Evolutionary conservation across 2,113 vertebrate species (phyloP), one percentile per base, ranked within the genome.

Genomic region (Phylloscopus trochiloides): DNA sequence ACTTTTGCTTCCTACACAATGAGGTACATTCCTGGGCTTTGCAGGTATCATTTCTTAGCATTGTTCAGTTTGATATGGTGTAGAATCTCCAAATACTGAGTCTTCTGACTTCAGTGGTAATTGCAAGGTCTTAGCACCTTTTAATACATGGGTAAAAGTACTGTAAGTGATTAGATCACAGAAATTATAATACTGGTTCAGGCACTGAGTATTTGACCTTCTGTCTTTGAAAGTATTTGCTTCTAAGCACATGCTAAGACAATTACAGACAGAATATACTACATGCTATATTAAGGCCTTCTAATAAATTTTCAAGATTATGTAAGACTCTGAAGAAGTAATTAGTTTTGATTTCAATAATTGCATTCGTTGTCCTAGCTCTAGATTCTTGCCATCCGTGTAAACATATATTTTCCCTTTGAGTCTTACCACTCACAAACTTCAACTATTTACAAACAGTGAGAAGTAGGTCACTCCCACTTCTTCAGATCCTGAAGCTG

Each of bases 401-500:
- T 88, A 95, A 94, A 96, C 51, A 91, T 38, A 14, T 31, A 57
- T 73, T 90, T 94, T 85, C 18, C n/a, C 16, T 82, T 86, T 63
- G 67, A 80, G 48, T 76, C 42, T 90, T 70, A 47, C 26, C 92
- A 54, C 74, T 96, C 48, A 71, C 55, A 68, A 80, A 31, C 24
- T 25, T 75, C 89, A 84, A 57, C 78, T 95, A 96, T 97, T 97
- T 97, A 97, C 94, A 96, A 96, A 96, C 93, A 96, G 21, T 73
- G 73, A 66, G 92, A 97, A 97, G 88, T 96, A 94, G 92, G 93
- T 94, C 85, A 90, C 87, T 92, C 95, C 85, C 63, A 94, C 94
- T 79, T 92, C 80, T 95, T 94, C 81, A 95, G n/a, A 90, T 90
- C 40, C 40, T 87, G 45, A 80, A 86, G 38, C 54, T 90, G 81